These are phyloP conservation scores for Fulica atra DNA, from an alignment of 2,113 vertebrate genomes.

Conservation along the genomic window DNA sequence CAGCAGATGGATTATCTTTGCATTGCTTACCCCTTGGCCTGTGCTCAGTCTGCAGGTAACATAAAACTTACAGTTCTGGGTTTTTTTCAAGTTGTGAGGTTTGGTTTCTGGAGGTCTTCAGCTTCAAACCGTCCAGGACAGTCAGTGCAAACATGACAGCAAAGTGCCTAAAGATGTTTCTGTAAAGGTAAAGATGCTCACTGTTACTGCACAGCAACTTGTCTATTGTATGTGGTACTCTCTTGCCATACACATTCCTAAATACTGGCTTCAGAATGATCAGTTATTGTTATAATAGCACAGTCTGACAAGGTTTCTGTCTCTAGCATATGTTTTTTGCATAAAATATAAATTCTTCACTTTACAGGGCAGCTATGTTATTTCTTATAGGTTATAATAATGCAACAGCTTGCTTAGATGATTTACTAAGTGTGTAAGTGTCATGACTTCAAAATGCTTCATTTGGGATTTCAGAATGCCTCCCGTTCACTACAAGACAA, in stretches of 20 bases:
- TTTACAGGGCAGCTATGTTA: not conserved
- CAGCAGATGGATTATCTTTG: not conserved
- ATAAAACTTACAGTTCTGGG: not conserved
- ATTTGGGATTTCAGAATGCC: not conserved
- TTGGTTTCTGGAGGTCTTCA: not conserved
- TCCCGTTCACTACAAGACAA: not conserved
- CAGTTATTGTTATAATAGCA: not conserved
- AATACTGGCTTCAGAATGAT: not conserved
- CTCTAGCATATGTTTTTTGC: not conserved
- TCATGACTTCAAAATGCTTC: not conserved
- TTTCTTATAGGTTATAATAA: not conserved
- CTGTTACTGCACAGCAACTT: not conserved
- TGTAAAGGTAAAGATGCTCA: not conserved
- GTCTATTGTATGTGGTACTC: not conserved
- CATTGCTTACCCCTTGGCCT: not conserved
- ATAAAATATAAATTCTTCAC: not conserved
- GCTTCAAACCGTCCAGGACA: not conserved
- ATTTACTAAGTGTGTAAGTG: not conserved
- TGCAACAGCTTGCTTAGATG: not conserved
- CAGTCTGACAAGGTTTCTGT: not conserved
- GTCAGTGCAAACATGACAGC: not conserved
- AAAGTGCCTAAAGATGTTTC: conserved; percentile 30
- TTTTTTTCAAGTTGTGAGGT: not conserved
- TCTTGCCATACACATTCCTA: not conserved
- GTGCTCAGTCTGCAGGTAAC: not conserved